These are phyloP conservation scores for Xanthia togata DNA, from an alignment of 2,888 invertebrate species.

Conservation along the genomic window DNA sequence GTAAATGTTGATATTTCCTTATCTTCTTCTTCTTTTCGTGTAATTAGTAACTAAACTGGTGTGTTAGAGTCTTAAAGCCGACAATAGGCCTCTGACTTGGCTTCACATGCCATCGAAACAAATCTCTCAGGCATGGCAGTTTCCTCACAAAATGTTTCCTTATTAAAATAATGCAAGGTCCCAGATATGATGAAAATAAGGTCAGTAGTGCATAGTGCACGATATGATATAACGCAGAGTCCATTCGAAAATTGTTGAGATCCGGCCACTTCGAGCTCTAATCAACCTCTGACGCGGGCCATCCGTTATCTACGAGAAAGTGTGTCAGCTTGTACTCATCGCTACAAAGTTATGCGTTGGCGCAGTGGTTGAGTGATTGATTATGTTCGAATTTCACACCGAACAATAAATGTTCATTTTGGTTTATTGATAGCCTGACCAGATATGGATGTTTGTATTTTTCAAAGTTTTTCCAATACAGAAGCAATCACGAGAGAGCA, in stretches of 20 bases:
- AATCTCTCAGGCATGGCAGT: too few relatives aligned
- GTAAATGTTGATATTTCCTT: not conserved
- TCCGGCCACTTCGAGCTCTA: constrained; percentile 34
- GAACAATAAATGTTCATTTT: not conserved
- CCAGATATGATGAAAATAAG: not conserved
- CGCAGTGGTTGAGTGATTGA: not conserved
- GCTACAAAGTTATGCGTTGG: not conserved
- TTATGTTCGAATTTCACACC: not conserved
- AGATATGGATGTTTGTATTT: not conserved
- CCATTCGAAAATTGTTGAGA: constrained; percentile 37
- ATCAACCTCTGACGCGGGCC: constrained; percentile 36
- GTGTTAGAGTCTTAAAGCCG: too few relatives aligned
- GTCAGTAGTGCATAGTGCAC: constrained; percentile 2
- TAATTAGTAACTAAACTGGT: too few relatives aligned
- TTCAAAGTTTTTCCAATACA: not conserved
- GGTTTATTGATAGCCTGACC: not conserved
- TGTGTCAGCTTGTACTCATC: constrained; percentile 28
- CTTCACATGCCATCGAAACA: too few relatives aligned
- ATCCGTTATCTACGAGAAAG: constrained; percentile 47
- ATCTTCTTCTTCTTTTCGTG: too few relatives aligned
- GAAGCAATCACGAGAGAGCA: not conserved
- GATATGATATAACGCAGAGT: constrained; percentile 3
- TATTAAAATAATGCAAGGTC: not conserved
- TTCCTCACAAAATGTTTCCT: not conserved
- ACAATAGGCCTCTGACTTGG: too few relatives aligned